Evolutionary conservation across 1,140 invertebrate species (phyloP), one percentile per base, ranked within the genome.

Genomic region (Trichonephila clavipes): DNA sequence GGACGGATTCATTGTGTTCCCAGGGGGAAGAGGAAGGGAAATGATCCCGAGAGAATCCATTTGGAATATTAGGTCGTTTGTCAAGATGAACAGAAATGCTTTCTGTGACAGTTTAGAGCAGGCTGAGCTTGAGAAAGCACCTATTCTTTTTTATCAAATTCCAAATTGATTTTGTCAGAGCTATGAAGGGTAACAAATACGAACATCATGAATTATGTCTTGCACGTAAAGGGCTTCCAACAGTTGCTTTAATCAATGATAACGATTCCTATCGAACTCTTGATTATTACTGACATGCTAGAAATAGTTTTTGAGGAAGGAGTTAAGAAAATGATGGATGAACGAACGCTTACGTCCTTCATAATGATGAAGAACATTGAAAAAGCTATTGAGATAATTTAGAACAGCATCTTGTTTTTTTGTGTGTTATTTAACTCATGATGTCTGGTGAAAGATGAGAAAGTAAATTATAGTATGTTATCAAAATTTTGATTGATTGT

Each of bases 51-150:
- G 14, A 77, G 72, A 77, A 77, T 77, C 72, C 72, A 77, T 77
- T 77, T 77, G 72, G 72, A 77, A 77, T 77, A 77, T 77, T 77
- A 77, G 72, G 72, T 77, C 72, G 72, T 77, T 77, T 77, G 72
- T 77, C 72, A 77, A 34, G 72, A 77, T 77, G 72, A 77, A 40
- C 72, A 77, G 72, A 77, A 77, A 77, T 77, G 28, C 72, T 77
- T 77, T 8, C 14, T 77, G 72, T 77, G 72, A 77, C 72, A 77
- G 72, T 77, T 77, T 77, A 40, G 72, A 77, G 28, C 72, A 40
- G 34, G 18, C 72, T 40, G 24, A 40, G 72, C 72, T 18, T 40
- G 72, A 40, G 34, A 77, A 19, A 77, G 28, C 16, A 40, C 72
- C 34, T 3, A 28, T 77, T 40, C 16, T 77, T 77, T 77, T 77